Evolutionary conservation across 2,113 vertebrate species (phyloP).

Genomic region (Indri indri): DNA sequence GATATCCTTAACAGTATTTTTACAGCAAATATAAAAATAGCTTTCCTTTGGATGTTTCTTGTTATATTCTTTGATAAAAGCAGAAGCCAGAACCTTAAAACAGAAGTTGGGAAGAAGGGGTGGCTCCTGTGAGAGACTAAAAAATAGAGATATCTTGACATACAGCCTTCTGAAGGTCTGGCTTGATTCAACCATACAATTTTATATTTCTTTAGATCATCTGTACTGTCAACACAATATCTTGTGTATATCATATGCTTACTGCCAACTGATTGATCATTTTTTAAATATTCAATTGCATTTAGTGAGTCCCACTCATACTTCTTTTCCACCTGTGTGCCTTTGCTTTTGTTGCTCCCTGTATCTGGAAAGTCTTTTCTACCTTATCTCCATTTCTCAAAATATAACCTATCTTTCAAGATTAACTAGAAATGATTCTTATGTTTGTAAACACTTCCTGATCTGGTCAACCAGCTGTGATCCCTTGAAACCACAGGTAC

Average conservation of each 20-base stretch:
- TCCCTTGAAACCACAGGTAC: not conserved
- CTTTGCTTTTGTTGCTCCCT: not conserved
- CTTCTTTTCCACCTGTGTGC: not conserved
- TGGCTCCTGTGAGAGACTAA: not conserved
- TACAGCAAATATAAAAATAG: not conserved
- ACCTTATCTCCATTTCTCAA: not conserved
- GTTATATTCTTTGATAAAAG: not conserved
- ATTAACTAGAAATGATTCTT: not conserved
- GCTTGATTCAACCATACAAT: not conserved
- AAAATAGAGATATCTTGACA: not conserved
- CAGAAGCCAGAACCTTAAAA: not conserved
- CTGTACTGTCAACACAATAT: not conserved
- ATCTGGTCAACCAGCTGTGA: not conserved
- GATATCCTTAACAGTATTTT: not conserved
- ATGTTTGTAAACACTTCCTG: not conserved
- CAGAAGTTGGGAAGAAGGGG: not conserved
- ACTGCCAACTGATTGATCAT: not conserved
- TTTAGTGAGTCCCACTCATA: not conserved
- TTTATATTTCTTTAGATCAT: not conserved
- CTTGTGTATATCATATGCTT: not conserved
- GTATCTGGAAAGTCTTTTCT: not conserved
- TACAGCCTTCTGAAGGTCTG: not conserved
- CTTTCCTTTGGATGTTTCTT: conserved; percentile 12
- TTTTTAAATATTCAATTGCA: not conserved
- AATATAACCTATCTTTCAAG: not conserved